Conservation (phyloP, 2,797 vertebrate genomes). For the Helostoma temminkii region DNA sequence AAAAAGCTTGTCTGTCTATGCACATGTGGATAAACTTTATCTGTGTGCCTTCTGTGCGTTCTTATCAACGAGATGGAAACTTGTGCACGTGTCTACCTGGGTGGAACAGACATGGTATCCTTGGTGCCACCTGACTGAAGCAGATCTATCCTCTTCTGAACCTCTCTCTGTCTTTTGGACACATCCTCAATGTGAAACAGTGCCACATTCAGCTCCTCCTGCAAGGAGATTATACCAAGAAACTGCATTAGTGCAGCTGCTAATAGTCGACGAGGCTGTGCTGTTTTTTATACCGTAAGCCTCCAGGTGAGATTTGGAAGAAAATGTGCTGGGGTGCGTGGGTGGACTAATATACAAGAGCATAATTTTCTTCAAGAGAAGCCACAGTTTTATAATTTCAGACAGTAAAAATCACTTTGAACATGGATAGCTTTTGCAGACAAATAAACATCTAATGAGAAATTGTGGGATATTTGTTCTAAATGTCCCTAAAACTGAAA, state of each 20-base stretch:
- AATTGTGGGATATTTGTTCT: no score
- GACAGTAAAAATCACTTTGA: no score
- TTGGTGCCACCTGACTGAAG: conserved; percentile 86
- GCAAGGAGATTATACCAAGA: conserved; percentile 18
- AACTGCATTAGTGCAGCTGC: conserved; percentile 4
- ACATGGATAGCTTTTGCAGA: no score
- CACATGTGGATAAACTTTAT: no score
- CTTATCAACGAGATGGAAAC: not conserved
- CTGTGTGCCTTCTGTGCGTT: no score
- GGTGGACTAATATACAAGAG: no score
- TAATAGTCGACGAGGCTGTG: not conserved
- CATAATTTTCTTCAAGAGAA: no score
- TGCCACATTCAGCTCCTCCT: conserved; percentile 93
- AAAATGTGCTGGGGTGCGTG: not conserved
- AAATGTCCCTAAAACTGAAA: no score
- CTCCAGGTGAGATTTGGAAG: not conserved
- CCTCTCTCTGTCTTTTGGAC: conserved; percentile 90
- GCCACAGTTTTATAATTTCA: no score
- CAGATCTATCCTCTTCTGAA: conserved; percentile 90
- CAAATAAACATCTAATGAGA: no score
- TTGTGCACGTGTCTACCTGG: conserved; percentile 59
- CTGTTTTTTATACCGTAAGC: not conserved
- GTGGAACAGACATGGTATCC: conserved; percentile 44
- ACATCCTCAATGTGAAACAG: conserved; percentile 93
- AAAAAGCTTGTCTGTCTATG: no score